Base-by-base conservation (phyloP, 2,113 vertebrate species). In the Aptenodytes forsteri region DNA sequence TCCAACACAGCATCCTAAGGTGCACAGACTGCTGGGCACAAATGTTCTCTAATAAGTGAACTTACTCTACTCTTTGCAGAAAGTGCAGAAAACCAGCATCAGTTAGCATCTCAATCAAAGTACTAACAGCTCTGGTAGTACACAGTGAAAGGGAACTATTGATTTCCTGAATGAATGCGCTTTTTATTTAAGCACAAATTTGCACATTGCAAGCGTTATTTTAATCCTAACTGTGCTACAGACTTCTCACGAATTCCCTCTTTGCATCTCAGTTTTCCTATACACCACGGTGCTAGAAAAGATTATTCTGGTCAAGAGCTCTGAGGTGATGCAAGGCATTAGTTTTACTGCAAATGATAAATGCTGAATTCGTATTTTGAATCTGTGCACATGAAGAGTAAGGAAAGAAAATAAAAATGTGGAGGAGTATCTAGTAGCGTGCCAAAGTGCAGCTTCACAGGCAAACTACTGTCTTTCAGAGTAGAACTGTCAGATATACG, bases 401-500 rank as follows among this genome's bases (percentile, higher is more conserved):
- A 27, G 21, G 27, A 56, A 52, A 84, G 66, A 64, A 72, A n/a
- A 77, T 65, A 85, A 91, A 94, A 94, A 94, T 42, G 66, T 17
- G 0, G 25, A 69, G 77, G 49, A 94, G 73, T 27, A 38, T 7
- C 73, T 75, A 71, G 32, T 23, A 66, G 77, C 34, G 26, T 80
- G 91, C 54, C 94, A 82, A 91, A 96, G 77, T 79, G 83, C 83
- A 89, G 61, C 93, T 95, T 91, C 94, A 87, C 36, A 94, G 91
- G 82, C 70, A 58, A 69, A 85, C 81, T 80, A 49, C 89, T 87
- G 61, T 72, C 91, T 89, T 56, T 85, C 70, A 96, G 66, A 80
- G 67, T 69, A n/a, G 80, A 95, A 3, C 78, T 93, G 91, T 85
- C 95, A 97, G 93, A 26, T 86, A 61, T 73, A 73, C 4, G 5